These are phyloP conservation scores for Mormyrus lacerda DNA, from an alignment of 2,113 vertebrate species.

Conservation along the genomic window DNA sequence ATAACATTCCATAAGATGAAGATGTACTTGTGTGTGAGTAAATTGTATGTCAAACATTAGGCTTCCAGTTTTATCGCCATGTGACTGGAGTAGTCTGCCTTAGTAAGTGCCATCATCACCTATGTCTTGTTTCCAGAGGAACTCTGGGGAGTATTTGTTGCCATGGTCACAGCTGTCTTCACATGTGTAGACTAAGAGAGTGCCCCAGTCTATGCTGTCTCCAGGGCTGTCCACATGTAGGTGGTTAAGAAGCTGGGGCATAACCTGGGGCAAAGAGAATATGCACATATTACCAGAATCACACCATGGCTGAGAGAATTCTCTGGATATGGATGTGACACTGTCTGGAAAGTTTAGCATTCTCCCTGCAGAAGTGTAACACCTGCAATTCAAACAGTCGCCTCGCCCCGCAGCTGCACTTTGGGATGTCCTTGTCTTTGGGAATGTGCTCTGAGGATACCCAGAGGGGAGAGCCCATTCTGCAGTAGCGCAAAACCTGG, in stretches of 20 bases:
- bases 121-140: conserved; percentile 92
- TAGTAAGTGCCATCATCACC: conserved; percentile 38
- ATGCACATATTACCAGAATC: not conserved
- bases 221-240: conserved; percentile 75
- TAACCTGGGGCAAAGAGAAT: conserved; percentile 63
- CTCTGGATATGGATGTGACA: not conserved
- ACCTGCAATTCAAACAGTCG: conserved; percentile 95
- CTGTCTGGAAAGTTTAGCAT: not conserved
- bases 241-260: conserved; percentile 91
- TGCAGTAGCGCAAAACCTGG: conserved; percentile 85
- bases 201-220: conserved; percentile 90
- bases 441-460: conserved; percentile 77
- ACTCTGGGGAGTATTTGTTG: conserved; percentile 68
- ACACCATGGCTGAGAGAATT: not conserved
- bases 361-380: conserved; percentile 9
- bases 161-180: conserved; percentile 67
- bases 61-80: not conserved
- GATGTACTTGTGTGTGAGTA: not conserved
- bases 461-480: conserved; percentile 75
- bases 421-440: conserved; percentile 69
- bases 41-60: not conserved
- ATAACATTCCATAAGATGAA: not conserved
- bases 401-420: conserved; percentile 79
- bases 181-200: conserved; percentile 76
- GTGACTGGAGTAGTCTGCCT: not conserved